A percentile compares a stretch with the other conserved stretches of the same genome.
These are phyloP conservation scores for Andricus quercusramuli DNA, from an alignment of 2,888 invertebrate genomes.

Conservation along the genomic window DNA sequence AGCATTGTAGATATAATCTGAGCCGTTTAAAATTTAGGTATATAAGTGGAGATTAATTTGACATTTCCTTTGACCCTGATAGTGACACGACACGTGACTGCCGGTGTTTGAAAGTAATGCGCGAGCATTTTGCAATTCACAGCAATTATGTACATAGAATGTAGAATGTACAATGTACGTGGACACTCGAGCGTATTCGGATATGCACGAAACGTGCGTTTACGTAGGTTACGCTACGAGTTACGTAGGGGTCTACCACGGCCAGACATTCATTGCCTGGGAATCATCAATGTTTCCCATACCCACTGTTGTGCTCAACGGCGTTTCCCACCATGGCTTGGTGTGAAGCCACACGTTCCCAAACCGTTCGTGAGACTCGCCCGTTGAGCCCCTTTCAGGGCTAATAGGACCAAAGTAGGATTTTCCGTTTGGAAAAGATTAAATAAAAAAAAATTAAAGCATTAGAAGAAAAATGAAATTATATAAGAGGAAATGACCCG, in stretches of 20 bases:
- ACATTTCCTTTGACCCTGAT: background rate
- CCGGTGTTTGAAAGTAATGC: background rate
- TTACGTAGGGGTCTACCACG: background rate
- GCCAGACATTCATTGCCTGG: conserved; percentile 45
- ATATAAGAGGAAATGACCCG: too few relatives aligned
- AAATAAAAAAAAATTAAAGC: background rate
- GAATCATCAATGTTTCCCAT: conserved; percentile 49
- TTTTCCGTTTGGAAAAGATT: background rate
- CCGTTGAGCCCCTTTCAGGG: background rate
- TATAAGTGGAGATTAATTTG: conserved; percentile 3
- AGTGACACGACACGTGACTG: background rate
- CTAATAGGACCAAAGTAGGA: background rate
- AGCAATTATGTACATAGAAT: conserved; percentile 15
- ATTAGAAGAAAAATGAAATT: background rate
- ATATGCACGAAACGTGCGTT: conserved; percentile 8
- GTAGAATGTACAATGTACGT: conserved; percentile 2
- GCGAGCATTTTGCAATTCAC: background rate
- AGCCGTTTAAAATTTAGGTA: too few relatives aligned
- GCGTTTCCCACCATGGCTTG: conserved; percentile 43
- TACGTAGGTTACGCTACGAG: background rate
- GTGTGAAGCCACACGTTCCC: conserved; percentile 43
- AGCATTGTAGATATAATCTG: too few relatives aligned
- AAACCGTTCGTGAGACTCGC: conserved; percentile 47
- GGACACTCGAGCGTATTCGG: conserved; percentile 22
- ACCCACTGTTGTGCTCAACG: conserved; percentile 42